These are phyloP conservation scores for Acanthurus leucopareius DNA, from an alignment of 2,797 vertebrate species.

Conservation along the genomic window DNA sequence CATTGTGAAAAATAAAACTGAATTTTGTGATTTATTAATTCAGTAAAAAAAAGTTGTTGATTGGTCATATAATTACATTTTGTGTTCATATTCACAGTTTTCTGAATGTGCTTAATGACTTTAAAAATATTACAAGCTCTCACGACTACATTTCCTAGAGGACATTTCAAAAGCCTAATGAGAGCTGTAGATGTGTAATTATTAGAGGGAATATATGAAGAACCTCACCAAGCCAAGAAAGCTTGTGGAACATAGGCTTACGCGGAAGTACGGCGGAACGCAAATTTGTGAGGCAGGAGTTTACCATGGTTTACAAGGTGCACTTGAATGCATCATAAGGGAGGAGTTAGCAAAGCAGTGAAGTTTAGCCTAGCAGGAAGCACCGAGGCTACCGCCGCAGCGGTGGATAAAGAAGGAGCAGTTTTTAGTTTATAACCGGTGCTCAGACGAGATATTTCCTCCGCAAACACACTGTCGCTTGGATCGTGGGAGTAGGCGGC, in stretches of 20 bases:
- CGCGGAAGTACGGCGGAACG: constrained; percentile 35
- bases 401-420: constrained; percentile 45
- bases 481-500: constrained; percentile 10
- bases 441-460: constrained; percentile 12
- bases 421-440: constrained; percentile 6
- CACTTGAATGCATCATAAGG: constrained; percentile 66
- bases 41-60: neutral
- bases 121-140: neutral
- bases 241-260: neutral
- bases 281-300: neutral
- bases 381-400: constrained; percentile 64
- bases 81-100: neutral
- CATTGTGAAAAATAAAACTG: too few relatives aligned
- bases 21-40: too few relatives aligned
- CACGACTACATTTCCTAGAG: neutral
- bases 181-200: neutral
- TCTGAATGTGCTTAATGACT: neutral
- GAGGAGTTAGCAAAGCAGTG: constrained; percentile 78
- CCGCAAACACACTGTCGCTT: neutral
- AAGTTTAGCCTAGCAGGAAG: constrained; percentile 82
- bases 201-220: neutral
- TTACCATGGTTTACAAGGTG: constrained; percentile 25
- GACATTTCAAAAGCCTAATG: neutral
- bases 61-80: neutral
- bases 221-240: neutral